Evolutionary conservation across 2,113 vertebrate species (phyloP), one percentile per base, ranked within the genome.

Genomic region (Manacus vitellinus): DNA sequence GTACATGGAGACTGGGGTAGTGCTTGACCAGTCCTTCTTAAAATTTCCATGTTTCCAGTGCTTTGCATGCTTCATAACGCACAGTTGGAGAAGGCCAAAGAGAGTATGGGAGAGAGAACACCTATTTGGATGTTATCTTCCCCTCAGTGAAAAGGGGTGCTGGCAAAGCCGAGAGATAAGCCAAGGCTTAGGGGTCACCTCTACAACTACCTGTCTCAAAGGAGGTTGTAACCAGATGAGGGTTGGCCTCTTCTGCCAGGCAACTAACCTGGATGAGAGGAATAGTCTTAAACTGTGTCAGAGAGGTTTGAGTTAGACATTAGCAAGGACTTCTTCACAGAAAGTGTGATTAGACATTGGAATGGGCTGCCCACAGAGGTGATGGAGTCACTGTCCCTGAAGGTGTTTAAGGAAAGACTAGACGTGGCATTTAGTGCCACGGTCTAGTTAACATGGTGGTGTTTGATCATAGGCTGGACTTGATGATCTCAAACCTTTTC

Each of bases 351-450:
- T 6, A 13, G 41, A 35, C 39, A 47, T 10, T 12, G 35, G n/a
- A 70, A 76, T 35, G 41, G 41, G 25, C 41, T 35, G 47, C 8
- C 14, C 21, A 41, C 47, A 14, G 63, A 76, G 12, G 30, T 19
- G 17, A 12, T 23, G 25, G 55, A 27, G 21, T 22, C 41, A 33
- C 12, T 0, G 0, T 31, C 35, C 35, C 17, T 4, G 35, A 10
- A 49, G 31, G 10, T 14, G 8, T 55, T 61, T 47, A 25, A 35
- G 24, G 41, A 76, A 47, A 41, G 55, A 10, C 7, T 39, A 11
- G 5, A n/a, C 1, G 3, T 1, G 33, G 27, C 28, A n/a, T 28
- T 54, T 47, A 24, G 62, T 41, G 24, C 24, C n/a, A 14, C 6
- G 9, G 16, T 61, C 62, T 61, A 2, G 18, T 28, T 77, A 23